Evolutionary conservation across 2,797 vertebrate species (phyloP).

Genomic region (Phrynocephalus vlangalii): DNA sequence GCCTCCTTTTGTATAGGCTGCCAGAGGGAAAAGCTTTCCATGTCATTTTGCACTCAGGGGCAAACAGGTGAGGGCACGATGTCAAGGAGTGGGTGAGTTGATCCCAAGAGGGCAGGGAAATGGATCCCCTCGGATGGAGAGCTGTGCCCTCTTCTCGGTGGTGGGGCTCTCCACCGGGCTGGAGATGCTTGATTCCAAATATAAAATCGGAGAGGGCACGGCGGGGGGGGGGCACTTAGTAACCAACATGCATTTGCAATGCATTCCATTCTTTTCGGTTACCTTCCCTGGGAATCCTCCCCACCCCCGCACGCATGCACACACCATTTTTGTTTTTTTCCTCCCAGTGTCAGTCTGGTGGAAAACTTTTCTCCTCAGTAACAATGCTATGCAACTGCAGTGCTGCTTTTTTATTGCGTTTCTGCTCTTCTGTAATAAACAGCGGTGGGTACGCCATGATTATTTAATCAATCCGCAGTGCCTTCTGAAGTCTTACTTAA

Average conservation of each 20-base stretch:
- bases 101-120: not conserved
- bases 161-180: not conserved
- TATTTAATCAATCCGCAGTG: slow-evolving; percentile 73
- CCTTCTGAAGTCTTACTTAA: slow-evolving; percentile 73
- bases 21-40: not conserved
- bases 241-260: too few relatives aligned
- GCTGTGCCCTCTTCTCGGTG: not conserved
- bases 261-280: not conserved
- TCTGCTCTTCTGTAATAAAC: slow-evolving; percentile 61
- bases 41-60: not conserved
- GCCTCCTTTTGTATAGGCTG: not conserved
- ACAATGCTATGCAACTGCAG: slow-evolving; percentile 6
- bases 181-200: not conserved
- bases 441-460: slow-evolving; percentile 70
- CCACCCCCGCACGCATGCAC: too few relatives aligned
- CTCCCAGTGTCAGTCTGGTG: accelerated
- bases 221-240: not conserved
- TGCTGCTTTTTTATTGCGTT: slow-evolving; percentile 34
- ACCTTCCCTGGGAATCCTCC: not conserved
- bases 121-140: not conserved
- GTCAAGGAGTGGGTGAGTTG: not conserved
- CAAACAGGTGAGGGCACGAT: not conserved
- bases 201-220: too few relatives aligned
- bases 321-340: not conserved
- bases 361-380: not conserved